These are phyloP conservation scores for Cephalopachus bancanus DNA, from an alignment of 2,797 vertebrate species.

Conservation along the genomic window DNA sequence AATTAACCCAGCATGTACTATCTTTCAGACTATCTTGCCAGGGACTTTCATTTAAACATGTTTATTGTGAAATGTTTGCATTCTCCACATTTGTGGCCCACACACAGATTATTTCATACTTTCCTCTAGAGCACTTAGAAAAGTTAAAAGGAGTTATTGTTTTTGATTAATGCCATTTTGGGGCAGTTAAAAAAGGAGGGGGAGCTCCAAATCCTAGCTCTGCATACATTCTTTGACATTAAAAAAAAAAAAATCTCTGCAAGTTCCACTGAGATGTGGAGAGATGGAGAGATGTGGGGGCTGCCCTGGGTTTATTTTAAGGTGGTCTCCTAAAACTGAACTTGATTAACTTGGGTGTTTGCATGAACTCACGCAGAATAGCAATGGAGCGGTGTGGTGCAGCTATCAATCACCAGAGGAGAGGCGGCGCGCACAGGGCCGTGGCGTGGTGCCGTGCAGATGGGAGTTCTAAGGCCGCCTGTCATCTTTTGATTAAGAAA, in stretches of 20 bases:
- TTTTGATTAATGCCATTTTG: slow-evolving; percentile 97
- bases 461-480: slow-evolving; percentile 94
- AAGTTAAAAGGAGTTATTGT: slow-evolving; percentile 98
- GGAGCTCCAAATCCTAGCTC: slow-evolving; percentile 85
- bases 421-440: slow-evolving; percentile 79
- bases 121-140: slow-evolving; percentile 92
- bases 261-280: slow-evolving; percentile 52
- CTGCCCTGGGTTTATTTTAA: slow-evolving; percentile 62
- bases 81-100: slow-evolving; percentile 97
- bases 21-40: slow-evolving; percentile 96
- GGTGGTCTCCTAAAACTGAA: slow-evolving; percentile 74
- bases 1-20: slow-evolving; percentile 99
- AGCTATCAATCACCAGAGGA: slow-evolving; percentile 83
- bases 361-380: slow-evolving; percentile 52
- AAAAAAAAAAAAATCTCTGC: slow-evolving; percentile 69
- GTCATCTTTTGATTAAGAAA: slow-evolving; percentile 96
- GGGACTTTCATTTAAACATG: slow-evolving; percentile 99
- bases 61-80: slow-evolving; percentile 99
- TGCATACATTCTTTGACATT: slow-evolving; percentile 84
- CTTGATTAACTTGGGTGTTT: slow-evolving; percentile 75
- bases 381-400: slow-evolving; percentile 62
- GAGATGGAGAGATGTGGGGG: slow-evolving; percentile 62
- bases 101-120: slow-evolving; percentile 99
- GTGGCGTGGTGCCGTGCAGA: slow-evolving; percentile 91
- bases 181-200: slow-evolving; percentile 77